Percentiles rank a stretch among this genome's conserved stretches.
Evolutionary conservation across 2,797 vertebrate species (phyloP).

Genomic region (Chromobotia macracanthus): DNA sequence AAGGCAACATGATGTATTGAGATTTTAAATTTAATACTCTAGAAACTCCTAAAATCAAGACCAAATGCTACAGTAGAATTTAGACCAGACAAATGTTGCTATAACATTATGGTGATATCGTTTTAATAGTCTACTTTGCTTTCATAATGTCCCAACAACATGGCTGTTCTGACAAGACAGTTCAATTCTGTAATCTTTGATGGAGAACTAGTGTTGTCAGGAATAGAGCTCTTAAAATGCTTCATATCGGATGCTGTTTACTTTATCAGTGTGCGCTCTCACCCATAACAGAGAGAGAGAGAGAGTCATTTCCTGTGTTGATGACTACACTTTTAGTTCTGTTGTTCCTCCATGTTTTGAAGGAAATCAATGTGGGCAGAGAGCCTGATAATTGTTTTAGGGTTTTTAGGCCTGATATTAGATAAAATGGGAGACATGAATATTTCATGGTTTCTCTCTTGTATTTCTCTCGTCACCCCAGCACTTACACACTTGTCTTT

Average conservation of each 20-base stretch:
- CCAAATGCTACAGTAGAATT: too few species aligned
- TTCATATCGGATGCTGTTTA: slow-evolving; percentile 13
- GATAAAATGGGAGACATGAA: slow-evolving; percentile 46
- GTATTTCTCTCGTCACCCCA: slow-evolving; percentile 41
- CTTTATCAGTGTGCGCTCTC: slow-evolving; percentile 9
- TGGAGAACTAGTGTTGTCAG: slow-evolving; percentile 14
- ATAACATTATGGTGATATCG: too few species aligned
- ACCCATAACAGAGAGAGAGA: slow-evolving; percentile 8
- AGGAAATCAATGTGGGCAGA: slow-evolving; percentile 57
- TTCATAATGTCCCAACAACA: too few species aligned
- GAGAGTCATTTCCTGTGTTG: slow-evolving; percentile 38
- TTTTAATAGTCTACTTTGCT: too few species aligned
- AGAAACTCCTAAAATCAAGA: too few species aligned
- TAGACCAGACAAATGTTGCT: too few species aligned
- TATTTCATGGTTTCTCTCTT: slow-evolving; percentile 51
- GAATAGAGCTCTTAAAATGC: slow-evolving; percentile 17
- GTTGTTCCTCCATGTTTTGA: slow-evolving; percentile 21
- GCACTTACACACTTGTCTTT: slow-evolving; percentile 32
- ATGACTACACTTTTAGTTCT: slow-evolving; percentile 35
- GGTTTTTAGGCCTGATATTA: slow-evolving; percentile 55
- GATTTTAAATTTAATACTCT: too few species aligned
- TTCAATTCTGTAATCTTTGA: not conserved
- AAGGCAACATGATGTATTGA: not conserved
- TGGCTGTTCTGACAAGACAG: too few species aligned
- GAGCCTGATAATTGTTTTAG: slow-evolving; percentile 51